phyloP scores from a whole-genome alignment of 2,797 vertebrate genomes.

The Fringilla coelebs region DNA sequence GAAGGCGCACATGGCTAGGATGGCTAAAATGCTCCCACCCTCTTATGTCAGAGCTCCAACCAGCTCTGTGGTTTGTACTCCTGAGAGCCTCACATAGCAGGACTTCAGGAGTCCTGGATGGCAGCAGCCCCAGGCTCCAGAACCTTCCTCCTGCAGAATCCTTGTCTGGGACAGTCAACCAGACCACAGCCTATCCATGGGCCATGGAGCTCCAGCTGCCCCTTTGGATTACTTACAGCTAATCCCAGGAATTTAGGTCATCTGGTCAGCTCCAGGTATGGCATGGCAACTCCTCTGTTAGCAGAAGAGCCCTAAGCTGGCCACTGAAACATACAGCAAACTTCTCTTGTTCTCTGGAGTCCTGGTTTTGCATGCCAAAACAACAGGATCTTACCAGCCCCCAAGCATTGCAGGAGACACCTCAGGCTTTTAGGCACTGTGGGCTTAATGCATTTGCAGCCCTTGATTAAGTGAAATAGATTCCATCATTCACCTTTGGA shows the following conservation, averaged over 20 bases:
- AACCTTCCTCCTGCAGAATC: not conserved
- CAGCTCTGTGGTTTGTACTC: not conserved
- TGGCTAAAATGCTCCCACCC: not conserved
- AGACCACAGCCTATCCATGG: not conserved
- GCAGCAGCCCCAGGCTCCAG: not conserved
- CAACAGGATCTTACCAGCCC: not conserved
- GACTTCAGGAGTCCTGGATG: not conserved
- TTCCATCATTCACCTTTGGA: not conserved
- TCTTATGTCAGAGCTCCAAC: not conserved
- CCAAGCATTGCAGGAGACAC: not conserved
- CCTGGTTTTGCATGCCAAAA: not conserved
- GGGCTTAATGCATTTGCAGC: not conserved
- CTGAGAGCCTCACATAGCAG: not conserved
- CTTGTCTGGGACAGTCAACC: not conserved
- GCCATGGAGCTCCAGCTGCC: not conserved
- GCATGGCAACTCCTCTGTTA: fast-evolving
- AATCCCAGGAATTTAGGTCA: not conserved
- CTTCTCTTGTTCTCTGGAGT: fast-evolving
- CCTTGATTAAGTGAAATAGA: not conserved
- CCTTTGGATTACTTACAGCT: not conserved
- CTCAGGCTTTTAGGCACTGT: not conserved
- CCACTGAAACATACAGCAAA: fast-evolving
- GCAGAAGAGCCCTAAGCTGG: not conserved
- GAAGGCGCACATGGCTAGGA: not conserved
- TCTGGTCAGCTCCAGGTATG: not conserved